These are phyloP conservation scores for Anastrepha obliqua DNA, from an alignment of 1,140 invertebrate genomes.

Conservation along the genomic window DNA sequence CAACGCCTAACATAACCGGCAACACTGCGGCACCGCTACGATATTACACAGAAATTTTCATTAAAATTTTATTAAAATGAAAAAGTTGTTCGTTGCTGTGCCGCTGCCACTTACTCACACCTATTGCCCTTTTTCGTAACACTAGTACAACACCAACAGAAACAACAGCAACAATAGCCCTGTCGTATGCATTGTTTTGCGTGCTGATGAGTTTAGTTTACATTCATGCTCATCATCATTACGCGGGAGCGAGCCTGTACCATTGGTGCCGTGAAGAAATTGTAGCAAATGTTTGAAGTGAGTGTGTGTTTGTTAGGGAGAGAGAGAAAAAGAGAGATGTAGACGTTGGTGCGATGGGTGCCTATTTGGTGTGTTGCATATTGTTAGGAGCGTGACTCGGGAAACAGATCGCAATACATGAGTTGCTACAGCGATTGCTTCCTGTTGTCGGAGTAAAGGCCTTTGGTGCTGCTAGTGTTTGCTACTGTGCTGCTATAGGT, in stretches of 20 bases:
- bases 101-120: not conserved
- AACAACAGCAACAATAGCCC: not conserved
- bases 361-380: slow-evolving; percentile 28
- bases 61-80: slow-evolving; percentile 52
- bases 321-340: not conserved
- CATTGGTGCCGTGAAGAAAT: not conserved
- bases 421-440: slow-evolving; percentile 40
- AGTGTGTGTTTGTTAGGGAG: not conserved
- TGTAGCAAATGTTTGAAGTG: not conserved
- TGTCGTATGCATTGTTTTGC: slow-evolving; percentile 6
- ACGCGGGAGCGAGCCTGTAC: slow-evolving; percentile 42
- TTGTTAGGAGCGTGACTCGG: slow-evolving; percentile 46
- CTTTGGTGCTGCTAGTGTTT: slow-evolving; percentile 2
- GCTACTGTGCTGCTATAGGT: not conserved
- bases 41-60: slow-evolving; percentile 35
- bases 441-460: slow-evolving; percentile 20
- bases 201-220: slow-evolving; percentile 47
- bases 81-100: slow-evolving; percentile 51
- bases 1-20: not conserved
- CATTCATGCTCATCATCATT: slow-evolving; percentile 50
- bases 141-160: not conserved
- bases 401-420: slow-evolving; percentile 37
- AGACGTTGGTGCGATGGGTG: not conserved
- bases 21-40: not conserved
- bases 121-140: slow-evolving; percentile 4